Conservation (phyloP, 2,797 vertebrate species). For the Microctenopoma lineatum region DNA sequence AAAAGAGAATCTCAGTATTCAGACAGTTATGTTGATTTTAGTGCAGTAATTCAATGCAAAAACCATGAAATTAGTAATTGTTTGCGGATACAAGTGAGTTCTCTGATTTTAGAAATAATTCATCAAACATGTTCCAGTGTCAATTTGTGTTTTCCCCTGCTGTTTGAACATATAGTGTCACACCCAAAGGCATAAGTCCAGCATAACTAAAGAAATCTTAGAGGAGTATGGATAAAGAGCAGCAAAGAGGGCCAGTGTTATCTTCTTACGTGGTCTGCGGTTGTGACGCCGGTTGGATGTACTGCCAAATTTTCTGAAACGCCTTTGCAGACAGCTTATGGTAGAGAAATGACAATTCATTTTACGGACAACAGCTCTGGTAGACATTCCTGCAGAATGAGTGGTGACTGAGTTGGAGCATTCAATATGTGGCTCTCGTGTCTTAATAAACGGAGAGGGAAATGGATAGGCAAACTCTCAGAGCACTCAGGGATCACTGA, state of each 20-base stretch:
- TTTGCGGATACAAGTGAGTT: constrained; percentile 8
- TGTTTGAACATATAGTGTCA: constrained; percentile 25
- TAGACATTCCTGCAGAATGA: neutral
- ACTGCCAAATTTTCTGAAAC: too few species aligned
- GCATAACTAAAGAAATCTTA: constrained; percentile 16
- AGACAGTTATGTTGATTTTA: constrained; percentile 44
- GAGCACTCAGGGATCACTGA: constrained; percentile 1
- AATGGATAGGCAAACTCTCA: constrained; percentile 13
- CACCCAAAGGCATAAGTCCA: neutral
- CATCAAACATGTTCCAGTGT: neutral
- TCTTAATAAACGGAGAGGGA: constrained; percentile 1
- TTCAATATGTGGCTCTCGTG: constrained; percentile 10
- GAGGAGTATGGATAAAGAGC: constrained; percentile 21
- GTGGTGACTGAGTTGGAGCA: neutral
- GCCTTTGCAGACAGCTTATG: too few species aligned
- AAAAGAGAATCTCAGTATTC: constrained; percentile 11
- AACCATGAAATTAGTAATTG: constrained; percentile 1
- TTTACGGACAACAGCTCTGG: too few species aligned
- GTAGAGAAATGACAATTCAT: too few species aligned
- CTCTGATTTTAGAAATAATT: neutral
- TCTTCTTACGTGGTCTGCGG: neutral
- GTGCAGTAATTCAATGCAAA: constrained; percentile 21
- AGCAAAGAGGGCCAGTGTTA: constrained; percentile 2
- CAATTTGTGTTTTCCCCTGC: neutral
- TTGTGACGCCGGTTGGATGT: too few species aligned